These are phyloP conservation scores for Proteles cristata DNA, from an alignment of 2,113 vertebrate genomes.

Conservation along the genomic window DNA sequence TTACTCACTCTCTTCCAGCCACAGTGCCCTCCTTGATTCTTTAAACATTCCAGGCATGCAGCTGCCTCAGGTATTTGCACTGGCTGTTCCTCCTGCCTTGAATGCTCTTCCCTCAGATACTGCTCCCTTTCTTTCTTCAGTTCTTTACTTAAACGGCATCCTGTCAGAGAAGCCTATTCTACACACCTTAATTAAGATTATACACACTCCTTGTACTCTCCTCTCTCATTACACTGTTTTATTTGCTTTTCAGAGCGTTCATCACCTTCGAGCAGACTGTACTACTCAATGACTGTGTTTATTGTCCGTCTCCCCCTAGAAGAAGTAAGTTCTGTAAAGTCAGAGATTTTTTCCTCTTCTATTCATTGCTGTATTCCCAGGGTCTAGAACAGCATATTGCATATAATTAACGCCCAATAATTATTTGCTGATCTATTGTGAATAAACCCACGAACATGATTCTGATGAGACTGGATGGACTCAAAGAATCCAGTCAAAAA, in stretches of 20 bases:
- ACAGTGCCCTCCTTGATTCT: too few species aligned
- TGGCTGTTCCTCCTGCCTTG: background rate
- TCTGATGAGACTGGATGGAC: background rate
- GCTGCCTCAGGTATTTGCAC: background rate
- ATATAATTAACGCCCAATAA: background rate
- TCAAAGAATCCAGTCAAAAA: background rate
- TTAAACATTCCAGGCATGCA: background rate
- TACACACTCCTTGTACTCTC: fast-evolving
- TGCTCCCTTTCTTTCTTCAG: background rate
- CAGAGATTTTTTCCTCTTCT: background rate
- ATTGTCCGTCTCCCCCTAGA: background rate
- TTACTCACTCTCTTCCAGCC: background rate
- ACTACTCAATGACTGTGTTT: background rate
- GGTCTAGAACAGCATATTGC: background rate
- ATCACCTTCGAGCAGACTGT: background rate
- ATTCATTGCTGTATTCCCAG: background rate
- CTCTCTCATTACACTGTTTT: background rate
- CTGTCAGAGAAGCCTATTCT: background rate
- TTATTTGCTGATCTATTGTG: background rate
- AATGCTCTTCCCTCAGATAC: background rate
- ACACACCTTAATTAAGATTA: background rate
- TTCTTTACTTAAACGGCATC: background rate
- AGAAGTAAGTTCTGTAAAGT: background rate
- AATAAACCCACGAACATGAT: background rate
- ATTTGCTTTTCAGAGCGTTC: background rate